A percentile compares a stretch with the other conserved stretches of the same genome.
Evolutionary conservation across 2,113 vertebrate genomes (phyloP).

Genomic region (Neoarius graeffei): DNA sequence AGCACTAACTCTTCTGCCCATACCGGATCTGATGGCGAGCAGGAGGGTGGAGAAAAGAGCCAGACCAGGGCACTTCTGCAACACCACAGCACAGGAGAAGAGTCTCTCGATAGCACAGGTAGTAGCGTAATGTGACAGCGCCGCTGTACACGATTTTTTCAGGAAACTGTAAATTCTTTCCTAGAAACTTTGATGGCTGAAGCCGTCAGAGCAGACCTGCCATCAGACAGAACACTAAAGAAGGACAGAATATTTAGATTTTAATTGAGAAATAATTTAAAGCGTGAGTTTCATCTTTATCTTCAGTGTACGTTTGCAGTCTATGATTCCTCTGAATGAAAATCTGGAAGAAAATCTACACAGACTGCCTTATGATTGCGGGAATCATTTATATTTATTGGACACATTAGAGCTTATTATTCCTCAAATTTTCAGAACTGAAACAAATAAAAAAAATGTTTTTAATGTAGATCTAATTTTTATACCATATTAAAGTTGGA

Average conservation of each 20-base stretch:
- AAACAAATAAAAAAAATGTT: not conserved
- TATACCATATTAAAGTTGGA: too few species aligned
- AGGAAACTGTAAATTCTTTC: too few species aligned
- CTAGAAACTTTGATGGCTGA: too few species aligned
- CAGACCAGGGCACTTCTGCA: conserved; percentile 79
- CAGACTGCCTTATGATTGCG: not conserved
- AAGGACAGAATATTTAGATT: not conserved
- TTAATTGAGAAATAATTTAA: not conserved
- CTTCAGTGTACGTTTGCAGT: not conserved
- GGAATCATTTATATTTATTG: not conserved
- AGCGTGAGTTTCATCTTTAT: not conserved
- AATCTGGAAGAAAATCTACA: not conserved
- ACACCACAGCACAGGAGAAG: conserved; percentile 88
- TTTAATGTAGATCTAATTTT: not conserved
- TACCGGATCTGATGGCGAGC: conserved; percentile 93
- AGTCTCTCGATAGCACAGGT: conserved; percentile 91
- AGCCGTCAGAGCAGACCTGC: too few species aligned
- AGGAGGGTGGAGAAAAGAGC: conserved; percentile 83
- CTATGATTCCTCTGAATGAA: not conserved
- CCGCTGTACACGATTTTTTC: not conserved
- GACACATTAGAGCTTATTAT: not conserved
- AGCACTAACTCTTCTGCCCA: conserved; percentile 95
- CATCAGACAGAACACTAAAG: too few species aligned
- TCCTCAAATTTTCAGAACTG: not conserved
- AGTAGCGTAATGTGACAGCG: conserved; percentile 7